Base-by-base conservation (phyloP, 2,888 invertebrate genomes). In the Yponomeuta evonymella region DNA sequence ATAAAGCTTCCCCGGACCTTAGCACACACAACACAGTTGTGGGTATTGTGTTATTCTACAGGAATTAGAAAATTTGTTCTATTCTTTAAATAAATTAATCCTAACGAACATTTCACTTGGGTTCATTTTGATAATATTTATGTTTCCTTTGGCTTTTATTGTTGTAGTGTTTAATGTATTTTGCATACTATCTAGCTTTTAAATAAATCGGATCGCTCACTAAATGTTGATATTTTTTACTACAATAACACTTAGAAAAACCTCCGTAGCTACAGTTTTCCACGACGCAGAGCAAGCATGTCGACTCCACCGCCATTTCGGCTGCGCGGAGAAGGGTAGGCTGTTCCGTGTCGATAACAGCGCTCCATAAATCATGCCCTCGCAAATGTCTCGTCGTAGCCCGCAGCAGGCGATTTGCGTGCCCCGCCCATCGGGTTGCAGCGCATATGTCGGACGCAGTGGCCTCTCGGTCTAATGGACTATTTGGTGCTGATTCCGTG, bases 271-370 rank as follows among this genome's bases (percentile, higher is more conserved):
- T 12, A 10, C 23, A 1, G 51, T 51, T 58, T 58, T 58, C 51
- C 51, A 58, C 51, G 15, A 12, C 51, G 12, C 6, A 12, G 23
- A 23, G 12, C 51, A 8, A 64, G 15, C 6, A 67, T 15, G 15
- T 48, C 68, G 58, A 68, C 70, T 70, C 70, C 36, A 70, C 70
- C 58, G 33, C 43, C 23, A 1, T 48, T 36, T 23, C 5, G 12
- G 8, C 30, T 48, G 15, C 67, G n/a, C n/a, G 29, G 51, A 69
- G 89, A 87, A 88, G 90, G 90, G 89, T 89, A 86, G 83, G 84
- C 87, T 89, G 89, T 75, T 82, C 82, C 81, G 81, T 90, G 91
- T 90, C 91, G 91, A 92, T 92, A 92, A 87, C 91, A 92, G 86
- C 75, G 76, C 76, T 74, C 82, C 83, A 91, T 92, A 91, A 92